Evolutionary conservation across 2,113 vertebrate genomes (phyloP).

Genomic region (Collichthys lucidus): DNA sequence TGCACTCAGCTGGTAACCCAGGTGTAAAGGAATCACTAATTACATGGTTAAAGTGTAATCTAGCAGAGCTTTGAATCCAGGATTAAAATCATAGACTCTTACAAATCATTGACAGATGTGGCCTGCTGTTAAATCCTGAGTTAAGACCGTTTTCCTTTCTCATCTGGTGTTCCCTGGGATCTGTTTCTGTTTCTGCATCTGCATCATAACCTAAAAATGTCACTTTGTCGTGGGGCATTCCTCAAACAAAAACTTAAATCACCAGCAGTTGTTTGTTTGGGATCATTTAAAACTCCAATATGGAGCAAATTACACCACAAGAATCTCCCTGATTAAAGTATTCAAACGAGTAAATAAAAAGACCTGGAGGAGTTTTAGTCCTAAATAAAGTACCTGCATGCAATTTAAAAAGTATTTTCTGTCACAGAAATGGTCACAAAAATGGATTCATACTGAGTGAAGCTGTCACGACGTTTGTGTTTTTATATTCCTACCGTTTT

Average conservation of each 20-base stretch:
- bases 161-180: neutral
- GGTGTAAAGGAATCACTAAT: conserved; percentile 24
- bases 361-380: neutral
- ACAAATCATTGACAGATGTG: conserved; percentile 39
- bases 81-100: conserved; percentile 24
- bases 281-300: neutral
- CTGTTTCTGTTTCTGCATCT: neutral
- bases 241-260: neutral
- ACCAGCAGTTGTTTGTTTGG: neutral
- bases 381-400: neutral
- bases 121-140: neutral
- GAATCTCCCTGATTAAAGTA: neutral
- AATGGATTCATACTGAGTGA: conserved; percentile 8
- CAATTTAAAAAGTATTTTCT: neutral
- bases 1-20: conserved; percentile 39
- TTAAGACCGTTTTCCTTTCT: neutral
- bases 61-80: conserved; percentile 12
- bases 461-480: conserved; percentile 43
- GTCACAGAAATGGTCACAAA: neutral
- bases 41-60: conserved; percentile 21
- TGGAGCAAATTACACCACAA: neutral
- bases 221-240: neutral
- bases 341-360: neutral
- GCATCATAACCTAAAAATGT: neutral
- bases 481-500: conserved; percentile 62